phyloP scores from a whole-genome alignment of 1,140 invertebrate genomes.

The Drosophila micromelanica region DNA sequence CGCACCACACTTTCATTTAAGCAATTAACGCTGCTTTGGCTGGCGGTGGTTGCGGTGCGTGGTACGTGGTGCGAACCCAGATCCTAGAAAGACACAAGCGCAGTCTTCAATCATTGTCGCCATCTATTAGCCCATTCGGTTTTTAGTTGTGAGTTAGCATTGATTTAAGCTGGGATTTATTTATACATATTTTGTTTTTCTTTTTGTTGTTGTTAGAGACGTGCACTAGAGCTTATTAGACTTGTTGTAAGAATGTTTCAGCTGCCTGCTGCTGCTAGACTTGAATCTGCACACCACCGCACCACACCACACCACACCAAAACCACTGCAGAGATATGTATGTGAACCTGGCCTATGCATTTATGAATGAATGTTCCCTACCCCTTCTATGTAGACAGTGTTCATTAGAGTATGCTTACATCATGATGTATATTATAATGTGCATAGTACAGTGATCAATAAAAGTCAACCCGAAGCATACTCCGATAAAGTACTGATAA shows the following conservation, averaged over 20 bases:
- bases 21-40: neutral
- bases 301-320: constrained; percentile 36
- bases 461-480: too few species aligned
- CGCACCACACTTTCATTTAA: constrained; percentile 12
- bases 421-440: neutral
- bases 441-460: neutral
- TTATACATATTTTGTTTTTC: constrained; percentile 2
- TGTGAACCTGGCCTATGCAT: neutral
- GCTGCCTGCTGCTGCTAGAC: constrained; percentile 5
- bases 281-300: neutral
- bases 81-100: constrained; percentile 53
- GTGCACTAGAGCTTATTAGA: constrained; percentile 64
- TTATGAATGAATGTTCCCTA: neutral
- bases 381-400: neutral
- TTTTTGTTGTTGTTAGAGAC: constrained; percentile 63
- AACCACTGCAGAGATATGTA: constrained; percentile 10
- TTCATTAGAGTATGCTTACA: neutral
- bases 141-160: constrained; percentile 37
- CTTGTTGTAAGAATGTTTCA: constrained; percentile 12
- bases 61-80: constrained; percentile 18
- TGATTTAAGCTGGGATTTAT: constrained; percentile 8
- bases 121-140: constrained; percentile 31
- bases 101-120: constrained; percentile 69
- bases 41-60: constrained; percentile 26
- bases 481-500: too few species aligned